These are phyloP conservation scores for Hylaea fasciaria DNA, from an alignment of 2,888 invertebrate genomes.

Conservation along the genomic window DNA sequence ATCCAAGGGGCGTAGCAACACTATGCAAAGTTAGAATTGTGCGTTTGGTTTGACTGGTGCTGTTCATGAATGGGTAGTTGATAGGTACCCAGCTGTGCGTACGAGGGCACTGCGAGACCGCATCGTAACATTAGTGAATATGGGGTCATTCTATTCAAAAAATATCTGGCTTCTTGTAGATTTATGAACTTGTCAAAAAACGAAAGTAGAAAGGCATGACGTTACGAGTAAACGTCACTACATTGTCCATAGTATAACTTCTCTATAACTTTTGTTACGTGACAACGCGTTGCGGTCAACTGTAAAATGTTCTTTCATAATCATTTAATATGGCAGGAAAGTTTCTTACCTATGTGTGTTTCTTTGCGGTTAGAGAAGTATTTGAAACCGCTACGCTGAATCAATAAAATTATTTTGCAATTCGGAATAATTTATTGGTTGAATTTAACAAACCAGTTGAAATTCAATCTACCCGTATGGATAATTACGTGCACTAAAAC, in stretches of 20 bases:
- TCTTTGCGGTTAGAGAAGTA: constrained; percentile 4
- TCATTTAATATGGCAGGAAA: constrained; percentile 8
- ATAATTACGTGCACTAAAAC: too few relatives aligned
- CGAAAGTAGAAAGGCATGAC: constrained; percentile 29
- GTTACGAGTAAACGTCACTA: constrained; percentile 26
- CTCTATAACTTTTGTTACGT: constrained; percentile 19
- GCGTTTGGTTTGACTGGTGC: too few relatives aligned
- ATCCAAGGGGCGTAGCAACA: too few relatives aligned
- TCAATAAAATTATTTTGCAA: not conserved
- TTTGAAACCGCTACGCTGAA: not conserved
- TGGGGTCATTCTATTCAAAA: too few relatives aligned
- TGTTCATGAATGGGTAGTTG: too few relatives aligned
- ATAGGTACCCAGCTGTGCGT: too few relatives aligned
- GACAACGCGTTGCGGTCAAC: constrained; percentile 30
- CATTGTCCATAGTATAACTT: constrained; percentile 26
- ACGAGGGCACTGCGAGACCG: too few relatives aligned
- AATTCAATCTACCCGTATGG: too few relatives aligned
- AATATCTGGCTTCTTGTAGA: constrained; percentile 2
- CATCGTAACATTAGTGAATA: too few relatives aligned
- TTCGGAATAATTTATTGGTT: not conserved
- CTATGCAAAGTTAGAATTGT: too few relatives aligned
- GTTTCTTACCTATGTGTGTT: not conserved
- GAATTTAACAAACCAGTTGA: too few relatives aligned
- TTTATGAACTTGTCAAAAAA: constrained; percentile 20
- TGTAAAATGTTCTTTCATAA: constrained; percentile 19